phyloP scores from a whole-genome alignment of 2,113 vertebrate species.

The Eulemur macaco region DNA sequence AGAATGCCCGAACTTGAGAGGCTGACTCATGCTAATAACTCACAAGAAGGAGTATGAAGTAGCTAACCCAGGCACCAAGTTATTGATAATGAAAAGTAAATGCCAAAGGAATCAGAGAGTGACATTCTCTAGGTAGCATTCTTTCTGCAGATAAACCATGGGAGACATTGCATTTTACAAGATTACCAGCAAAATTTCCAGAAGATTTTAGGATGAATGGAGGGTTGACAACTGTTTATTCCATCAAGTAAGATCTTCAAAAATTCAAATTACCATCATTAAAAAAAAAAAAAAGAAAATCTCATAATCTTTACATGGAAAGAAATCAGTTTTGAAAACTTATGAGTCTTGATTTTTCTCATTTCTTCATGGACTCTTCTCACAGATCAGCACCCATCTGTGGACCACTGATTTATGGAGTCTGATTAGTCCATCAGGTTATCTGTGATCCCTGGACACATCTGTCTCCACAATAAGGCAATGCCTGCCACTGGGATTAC shows the following conservation, averaged over 20 bases:
- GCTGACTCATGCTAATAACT: constrained; percentile 46
- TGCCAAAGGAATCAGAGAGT: neutral
- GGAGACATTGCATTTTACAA: neutral
- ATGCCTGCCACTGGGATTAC: neutral
- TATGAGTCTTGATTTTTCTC: neutral
- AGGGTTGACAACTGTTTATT: neutral
- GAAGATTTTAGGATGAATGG: neutral
- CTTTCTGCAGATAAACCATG: neutral
- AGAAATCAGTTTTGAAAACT: neutral
- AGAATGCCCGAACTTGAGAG: neutral
- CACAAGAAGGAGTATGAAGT: neutral
- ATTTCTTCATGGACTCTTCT: neutral
- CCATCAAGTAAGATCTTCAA: neutral
- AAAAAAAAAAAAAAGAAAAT: neutral
- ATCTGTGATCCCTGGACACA: neutral
- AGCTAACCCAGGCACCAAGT: neutral
- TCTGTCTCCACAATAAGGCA: neutral
- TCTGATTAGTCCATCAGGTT: neutral
- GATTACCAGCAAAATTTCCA: neutral
- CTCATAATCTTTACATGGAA: neutral
- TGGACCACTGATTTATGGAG: neutral
- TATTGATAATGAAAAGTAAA: constrained; percentile 40
- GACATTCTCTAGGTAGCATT: neutral
- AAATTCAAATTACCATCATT: neutral
- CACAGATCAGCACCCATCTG: neutral